These are phyloP conservation scores for Dioctria rufipes DNA, from an alignment of 2,888 invertebrate genomes.

Conservation along the genomic window DNA sequence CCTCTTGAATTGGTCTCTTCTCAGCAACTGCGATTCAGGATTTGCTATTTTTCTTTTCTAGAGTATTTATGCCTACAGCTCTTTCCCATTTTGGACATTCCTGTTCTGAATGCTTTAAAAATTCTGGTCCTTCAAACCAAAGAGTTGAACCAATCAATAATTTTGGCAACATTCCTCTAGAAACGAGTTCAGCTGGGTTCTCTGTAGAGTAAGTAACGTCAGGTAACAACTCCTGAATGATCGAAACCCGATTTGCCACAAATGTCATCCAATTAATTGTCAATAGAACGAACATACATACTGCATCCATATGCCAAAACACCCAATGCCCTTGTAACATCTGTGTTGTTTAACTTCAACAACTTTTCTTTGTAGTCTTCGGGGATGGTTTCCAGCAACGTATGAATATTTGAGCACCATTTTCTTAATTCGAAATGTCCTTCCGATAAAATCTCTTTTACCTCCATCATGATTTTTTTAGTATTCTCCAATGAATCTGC, in stretches of 20 bases:
- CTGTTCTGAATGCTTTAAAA: not conserved
- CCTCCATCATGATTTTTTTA: not conserved
- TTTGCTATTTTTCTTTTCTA: not conserved
- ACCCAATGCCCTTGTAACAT: not conserved
- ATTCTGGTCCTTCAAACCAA: not conserved
- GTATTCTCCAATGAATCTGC: constrained; percentile 23
- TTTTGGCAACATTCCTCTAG: not conserved
- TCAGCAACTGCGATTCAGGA: not conserved
- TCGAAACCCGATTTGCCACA: not conserved
- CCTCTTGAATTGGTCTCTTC: not conserved
- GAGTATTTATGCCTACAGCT: not conserved
- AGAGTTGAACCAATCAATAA: not conserved
- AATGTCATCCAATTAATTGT: not conserved
- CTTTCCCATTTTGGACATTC: not conserved
- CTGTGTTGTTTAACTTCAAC: not conserved
- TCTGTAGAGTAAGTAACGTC: not conserved
- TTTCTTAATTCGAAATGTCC: not conserved
- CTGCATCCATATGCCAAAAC: not conserved
- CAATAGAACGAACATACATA: too few relatives aligned
- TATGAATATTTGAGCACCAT: not conserved
- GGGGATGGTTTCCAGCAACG: not conserved
- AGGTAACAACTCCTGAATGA: not conserved
- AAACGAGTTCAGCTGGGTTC: not conserved
- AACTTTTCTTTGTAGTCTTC: not conserved
- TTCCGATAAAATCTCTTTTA: not conserved